These are phyloP conservation scores for Xanthia togata DNA, from an alignment of 2,888 invertebrate genomes.

Conservation along the genomic window DNA sequence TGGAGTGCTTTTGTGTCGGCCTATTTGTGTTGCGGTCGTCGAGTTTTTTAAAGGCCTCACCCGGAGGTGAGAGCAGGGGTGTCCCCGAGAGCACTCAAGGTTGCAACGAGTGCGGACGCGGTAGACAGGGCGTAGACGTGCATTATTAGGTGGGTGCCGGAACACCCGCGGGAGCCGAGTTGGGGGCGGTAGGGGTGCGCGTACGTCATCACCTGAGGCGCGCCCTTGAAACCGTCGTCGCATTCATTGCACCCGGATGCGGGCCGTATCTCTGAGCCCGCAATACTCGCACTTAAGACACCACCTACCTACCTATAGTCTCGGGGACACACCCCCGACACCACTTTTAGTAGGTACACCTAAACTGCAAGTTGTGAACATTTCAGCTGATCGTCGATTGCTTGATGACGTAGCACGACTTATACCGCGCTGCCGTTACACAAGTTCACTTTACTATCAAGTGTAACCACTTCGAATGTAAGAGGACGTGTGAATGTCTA, in stretches of 20 bases:
- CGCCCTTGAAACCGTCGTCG: constrained; percentile 90
- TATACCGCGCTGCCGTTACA: not conserved
- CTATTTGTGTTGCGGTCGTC: constrained; percentile 52
- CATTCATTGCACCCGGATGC: constrained; percentile 91
- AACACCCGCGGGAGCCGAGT: constrained; percentile 85
- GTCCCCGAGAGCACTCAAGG: constrained; percentile 86
- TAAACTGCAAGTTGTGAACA: constrained; percentile 51
- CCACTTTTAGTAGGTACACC: constrained; percentile 47
- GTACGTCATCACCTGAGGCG: constrained; percentile 91
- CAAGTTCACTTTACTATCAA: constrained; percentile 10
- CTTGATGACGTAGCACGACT: constrained; percentile 34
- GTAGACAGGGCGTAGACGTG: constrained; percentile 90
- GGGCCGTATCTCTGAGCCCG: constrained; percentile 84
- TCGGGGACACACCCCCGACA: constrained; percentile 58
- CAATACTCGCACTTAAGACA: constrained; percentile 82
- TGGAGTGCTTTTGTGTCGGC: constrained; percentile 42
- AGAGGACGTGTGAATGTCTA: constrained; percentile 5
- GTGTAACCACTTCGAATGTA: not conserved
- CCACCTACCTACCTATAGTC: constrained; percentile 72
- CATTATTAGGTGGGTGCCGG: constrained; percentile 91
- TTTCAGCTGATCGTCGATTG: constrained; percentile 48
- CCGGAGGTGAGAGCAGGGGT: constrained; percentile 74
- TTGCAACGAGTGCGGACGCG: constrained; percentile 89
- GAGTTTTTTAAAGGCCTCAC: constrained; percentile 66
- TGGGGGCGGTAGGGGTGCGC: constrained; percentile 83